These are phyloP conservation scores for Cecropterus lyciades DNA, from an alignment of 1,140 invertebrate species.

Conservation along the genomic window DNA sequence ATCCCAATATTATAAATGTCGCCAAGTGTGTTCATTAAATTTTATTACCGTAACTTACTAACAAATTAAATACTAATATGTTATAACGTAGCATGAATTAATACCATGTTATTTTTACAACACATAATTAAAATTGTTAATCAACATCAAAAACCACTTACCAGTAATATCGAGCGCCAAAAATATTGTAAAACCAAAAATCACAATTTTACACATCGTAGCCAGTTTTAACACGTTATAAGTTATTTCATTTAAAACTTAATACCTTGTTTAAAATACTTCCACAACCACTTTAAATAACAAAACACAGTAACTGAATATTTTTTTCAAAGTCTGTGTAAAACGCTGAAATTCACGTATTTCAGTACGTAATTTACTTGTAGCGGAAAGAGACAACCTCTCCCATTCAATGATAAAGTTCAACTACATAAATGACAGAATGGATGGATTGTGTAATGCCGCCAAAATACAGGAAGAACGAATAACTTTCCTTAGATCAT, in stretches of 20 bases:
- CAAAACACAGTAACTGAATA: conserved; percentile 2
- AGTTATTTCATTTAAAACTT: conserved; percentile 2
- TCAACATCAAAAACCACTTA: conserved; percentile 37
- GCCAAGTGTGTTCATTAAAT: too few relatives aligned
- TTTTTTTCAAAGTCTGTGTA: neutral
- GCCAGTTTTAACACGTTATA: neutral
- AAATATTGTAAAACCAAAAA: conserved; percentile 40
- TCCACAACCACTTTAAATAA: conserved; percentile 9
- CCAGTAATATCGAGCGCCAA: conserved; percentile 34
- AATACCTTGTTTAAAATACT: neutral
- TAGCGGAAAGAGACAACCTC: conserved; percentile 17
- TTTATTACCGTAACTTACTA: too few relatives aligned
- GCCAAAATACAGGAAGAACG: conserved; percentile 13
- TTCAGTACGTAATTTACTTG: conserved; percentile 53
- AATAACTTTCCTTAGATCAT: neutral
- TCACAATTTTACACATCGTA: conserved; percentile 31
- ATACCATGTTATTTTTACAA: too few relatives aligned
- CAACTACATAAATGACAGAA: conserved; percentile 37
- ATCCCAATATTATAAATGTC: too few relatives aligned
- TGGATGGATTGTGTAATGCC: conserved; percentile 32
- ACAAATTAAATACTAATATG: too few relatives aligned
- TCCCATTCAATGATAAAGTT: conserved; percentile 18
- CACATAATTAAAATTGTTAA: too few relatives aligned
- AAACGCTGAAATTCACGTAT: conserved; percentile 45
- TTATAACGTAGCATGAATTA: too few relatives aligned